A percentile compares a stretch with the other conserved stretches of the same genome.
phyloP scores from a whole-genome alignment of 2,888 invertebrate species.

The Oeneis ivallda region DNA sequence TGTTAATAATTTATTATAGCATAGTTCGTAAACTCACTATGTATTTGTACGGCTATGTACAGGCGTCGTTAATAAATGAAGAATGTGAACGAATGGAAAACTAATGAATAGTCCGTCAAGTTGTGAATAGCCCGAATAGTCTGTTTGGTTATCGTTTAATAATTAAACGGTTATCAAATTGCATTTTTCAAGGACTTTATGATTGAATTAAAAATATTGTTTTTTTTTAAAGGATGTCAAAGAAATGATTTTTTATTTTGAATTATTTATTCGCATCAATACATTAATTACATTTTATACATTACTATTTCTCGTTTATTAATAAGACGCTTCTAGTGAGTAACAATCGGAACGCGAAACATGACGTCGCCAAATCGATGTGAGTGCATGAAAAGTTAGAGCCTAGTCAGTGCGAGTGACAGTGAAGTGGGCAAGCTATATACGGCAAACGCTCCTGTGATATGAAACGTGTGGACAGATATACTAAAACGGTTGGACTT shows the following conservation, averaged over 20 bases:
- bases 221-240: background rate
- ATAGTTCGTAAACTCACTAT: constrained; percentile 23
- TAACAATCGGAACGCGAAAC: constrained; percentile 4
- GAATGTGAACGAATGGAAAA: background rate
- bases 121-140: constrained; percentile 17
- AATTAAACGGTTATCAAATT: constrained; percentile 1
- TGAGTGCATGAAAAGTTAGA: constrained; percentile 20
- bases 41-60: constrained; percentile 16
- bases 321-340: constrained; percentile 1
- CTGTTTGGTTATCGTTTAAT: background rate
- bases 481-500: constrained; percentile 22
- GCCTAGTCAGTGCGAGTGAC: constrained; percentile 66
- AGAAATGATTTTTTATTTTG: background rate
- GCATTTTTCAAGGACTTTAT: background rate
- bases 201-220: too few relatives aligned
- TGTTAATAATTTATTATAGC: constrained; percentile 31
- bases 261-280: background rate
- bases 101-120: constrained; percentile 1
- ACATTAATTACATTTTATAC: background rate
- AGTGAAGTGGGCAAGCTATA: constrained; percentile 22
- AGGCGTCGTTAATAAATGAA: background rate
- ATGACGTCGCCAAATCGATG: constrained; percentile 37
- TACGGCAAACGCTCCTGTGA: constrained; percentile 63
- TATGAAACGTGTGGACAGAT: constrained; percentile 47
- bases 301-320: background rate